Evolutionary conservation across 92 coral and sea anemone genomes (phyloP), one percentile per base, ranked within the genome.

Genomic region (Virgularia gustaviana): DNA sequence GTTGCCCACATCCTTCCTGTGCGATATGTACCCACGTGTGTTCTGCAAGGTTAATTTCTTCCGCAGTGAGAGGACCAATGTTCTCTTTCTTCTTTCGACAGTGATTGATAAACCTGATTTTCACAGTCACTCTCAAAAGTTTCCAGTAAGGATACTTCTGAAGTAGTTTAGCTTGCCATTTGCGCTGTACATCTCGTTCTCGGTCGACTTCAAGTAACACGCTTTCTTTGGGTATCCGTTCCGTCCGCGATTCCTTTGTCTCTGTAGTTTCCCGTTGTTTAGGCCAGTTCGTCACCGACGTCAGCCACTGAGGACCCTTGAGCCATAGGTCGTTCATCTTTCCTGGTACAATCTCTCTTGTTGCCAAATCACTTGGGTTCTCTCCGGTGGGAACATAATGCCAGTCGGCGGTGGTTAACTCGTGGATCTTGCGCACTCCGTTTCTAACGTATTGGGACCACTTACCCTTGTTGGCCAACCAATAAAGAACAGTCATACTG

Each of bases 291-390:
- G 2, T 27, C 55, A 65, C 65, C 29, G 81, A 70, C 9, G 74
- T 43, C 3, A 86, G 29, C 85, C 90, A 78, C 34, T 44, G 49
- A 0, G 76, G 84, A 12, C 87, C 87, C 75, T 66, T 68, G 11
- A 77, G 30, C 90, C 87, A 78, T 1, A 86, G 12, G 6, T 34
- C 65, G 4, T 4, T 28, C 18, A 81, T 77, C 60, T 73, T 78
- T 38, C 36, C 41, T 18, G 89, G 80, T 37, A 71, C 74, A 20
- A 53, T 13, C 35, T 87, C 84, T 44, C 87, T 57, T 0, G 56
- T 81, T 36, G 83, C 83, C 33, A 70, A 31, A 76, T 81, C 83
- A 25, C 86, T 81, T 13, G 83, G 89, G 32, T 81, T 85, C 55
- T 77, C 70, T 2, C 36, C 36, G 6, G 89, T 78, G 7, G 83